A percentile compares a stretch with the other conserved stretches of the same genome.
These are phyloP conservation scores for Rotaria magnacalcarata DNA, from an alignment of 2,888 invertebrate genomes.

Conservation along the genomic window DNA sequence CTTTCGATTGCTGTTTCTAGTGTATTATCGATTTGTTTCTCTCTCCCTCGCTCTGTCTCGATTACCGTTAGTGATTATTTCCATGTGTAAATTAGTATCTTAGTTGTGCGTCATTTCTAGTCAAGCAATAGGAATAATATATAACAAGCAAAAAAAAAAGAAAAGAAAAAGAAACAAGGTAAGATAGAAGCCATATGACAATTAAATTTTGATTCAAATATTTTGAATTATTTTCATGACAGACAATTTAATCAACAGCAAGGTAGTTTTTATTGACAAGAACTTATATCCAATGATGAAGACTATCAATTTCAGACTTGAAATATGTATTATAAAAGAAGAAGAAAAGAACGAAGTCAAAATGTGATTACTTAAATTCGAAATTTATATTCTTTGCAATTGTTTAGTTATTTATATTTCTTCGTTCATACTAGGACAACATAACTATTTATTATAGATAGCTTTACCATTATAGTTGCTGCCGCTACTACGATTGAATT, in stretches of 20 bases:
- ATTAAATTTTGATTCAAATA: neutral
- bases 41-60: neutral
- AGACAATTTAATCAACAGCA: neutral
- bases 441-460: neutral
- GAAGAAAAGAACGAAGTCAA: no score
- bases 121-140: neutral
- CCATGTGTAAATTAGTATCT: neutral
- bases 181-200: neutral
- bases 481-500: neutral
- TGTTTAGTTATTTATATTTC: no score
- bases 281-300: neutral
- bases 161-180: no score
- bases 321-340: neutral
- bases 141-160: neutral
- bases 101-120: neutral
- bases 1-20: neutral
- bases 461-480: neutral
- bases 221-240: neutral
- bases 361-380: no score
- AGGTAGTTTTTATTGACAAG: neutral
- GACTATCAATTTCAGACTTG: neutral
- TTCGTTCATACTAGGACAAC: no score
- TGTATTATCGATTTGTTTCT: neutral
- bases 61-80: neutral
- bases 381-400: no score